phyloP scores from a whole-genome alignment of 2,797 vertebrate genomes.

The Argyrosomus regius region DNA sequence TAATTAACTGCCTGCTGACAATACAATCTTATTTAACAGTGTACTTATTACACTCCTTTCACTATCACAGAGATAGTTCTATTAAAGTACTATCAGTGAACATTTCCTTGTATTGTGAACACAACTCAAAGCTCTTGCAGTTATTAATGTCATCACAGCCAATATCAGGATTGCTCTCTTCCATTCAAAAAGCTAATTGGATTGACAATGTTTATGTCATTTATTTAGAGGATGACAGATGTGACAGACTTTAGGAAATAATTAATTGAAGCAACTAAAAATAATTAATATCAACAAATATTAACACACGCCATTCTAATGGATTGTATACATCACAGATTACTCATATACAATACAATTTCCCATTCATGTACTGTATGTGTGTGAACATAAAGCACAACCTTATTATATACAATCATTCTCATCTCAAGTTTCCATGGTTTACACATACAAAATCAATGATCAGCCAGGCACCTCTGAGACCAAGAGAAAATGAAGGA shows the following conservation, averaged over 20 bases:
- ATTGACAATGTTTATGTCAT: not conserved
- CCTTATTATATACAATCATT: not conserved
- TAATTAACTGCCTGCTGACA: too few relatives aligned
- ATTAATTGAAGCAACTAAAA: too few relatives aligned
- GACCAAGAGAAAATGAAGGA: not conserved
- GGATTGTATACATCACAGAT: not conserved
- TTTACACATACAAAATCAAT: constrained; percentile 3
- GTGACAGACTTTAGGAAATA: not conserved
- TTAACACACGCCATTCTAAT: not conserved
- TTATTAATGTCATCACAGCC: constrained; percentile 13
- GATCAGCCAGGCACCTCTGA: not conserved
- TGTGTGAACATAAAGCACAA: not conserved
- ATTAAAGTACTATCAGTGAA: too few relatives aligned
- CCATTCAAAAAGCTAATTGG: too few relatives aligned
- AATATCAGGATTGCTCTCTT: constrained; percentile 11
- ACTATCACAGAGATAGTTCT: too few relatives aligned
- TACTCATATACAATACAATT: not conserved
- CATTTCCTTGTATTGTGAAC: too few relatives aligned
- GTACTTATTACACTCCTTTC: too few relatives aligned
- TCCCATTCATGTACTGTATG: not conserved
- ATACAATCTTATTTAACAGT: too few relatives aligned
- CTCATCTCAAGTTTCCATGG: not conserved
- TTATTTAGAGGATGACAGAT: not conserved
- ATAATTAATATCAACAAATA: too few relatives aligned
- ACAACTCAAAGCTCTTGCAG: not conserved